These are phyloP conservation scores for Trachelus iudaicus DNA, from an alignment of 2,888 invertebrate genomes.

Conservation along the genomic window DNA sequence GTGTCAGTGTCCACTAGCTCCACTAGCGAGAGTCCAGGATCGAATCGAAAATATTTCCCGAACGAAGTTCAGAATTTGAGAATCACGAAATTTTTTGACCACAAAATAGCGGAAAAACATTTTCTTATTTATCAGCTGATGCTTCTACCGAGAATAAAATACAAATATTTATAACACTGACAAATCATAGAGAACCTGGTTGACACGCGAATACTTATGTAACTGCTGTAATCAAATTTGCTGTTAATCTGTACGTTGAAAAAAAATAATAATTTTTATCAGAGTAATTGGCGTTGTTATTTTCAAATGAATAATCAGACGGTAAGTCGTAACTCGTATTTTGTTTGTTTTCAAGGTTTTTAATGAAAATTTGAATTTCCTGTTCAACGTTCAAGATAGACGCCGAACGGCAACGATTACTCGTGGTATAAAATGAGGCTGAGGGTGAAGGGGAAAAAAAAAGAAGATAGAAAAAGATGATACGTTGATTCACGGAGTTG, in stretches of 20 bases:
- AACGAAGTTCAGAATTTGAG: neutral
- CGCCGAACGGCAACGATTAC: neutral
- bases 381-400: neutral
- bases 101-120: neutral
- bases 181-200: too few species aligned
- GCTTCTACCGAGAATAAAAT: too few species aligned
- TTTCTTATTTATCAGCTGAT: neutral
- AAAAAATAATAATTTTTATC: too few species aligned
- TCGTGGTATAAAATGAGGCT: neutral
- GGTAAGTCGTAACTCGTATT: neutral
- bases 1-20: neutral
- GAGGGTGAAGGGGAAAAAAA: neutral
- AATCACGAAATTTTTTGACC: neutral
- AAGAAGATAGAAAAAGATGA: neutral
- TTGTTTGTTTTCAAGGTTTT: neutral
- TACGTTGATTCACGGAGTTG: conserved; percentile 16
- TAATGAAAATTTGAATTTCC: neutral
- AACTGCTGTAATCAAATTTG: too few species aligned
- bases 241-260: too few species aligned
- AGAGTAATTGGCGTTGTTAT: too few species aligned
- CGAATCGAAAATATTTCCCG: neutral
- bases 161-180: too few species aligned
- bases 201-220: too few species aligned
- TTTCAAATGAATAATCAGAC: neutral
- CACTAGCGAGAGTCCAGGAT: neutral